Evolutionary conservation across 2,888 invertebrate species (phyloP), one percentile per base, ranked within the genome.

Genomic region (Nemotelus pantherinus): DNA sequence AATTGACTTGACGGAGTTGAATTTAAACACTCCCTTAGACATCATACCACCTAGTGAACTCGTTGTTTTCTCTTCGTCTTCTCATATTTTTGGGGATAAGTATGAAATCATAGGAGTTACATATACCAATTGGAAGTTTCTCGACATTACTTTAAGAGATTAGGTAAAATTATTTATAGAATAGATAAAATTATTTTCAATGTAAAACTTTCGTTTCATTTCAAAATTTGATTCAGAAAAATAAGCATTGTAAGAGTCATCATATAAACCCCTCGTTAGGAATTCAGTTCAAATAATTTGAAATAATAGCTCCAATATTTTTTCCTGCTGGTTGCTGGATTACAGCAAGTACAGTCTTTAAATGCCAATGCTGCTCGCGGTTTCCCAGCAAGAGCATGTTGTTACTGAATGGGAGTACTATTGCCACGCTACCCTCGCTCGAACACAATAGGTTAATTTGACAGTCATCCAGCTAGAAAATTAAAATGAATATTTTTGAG

Each of bases 401-500:
- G 6, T n/a, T 43, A n/a, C 5, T 55, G 70, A 47, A 75, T 50
- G 67, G 9, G 50, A 65, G 53, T 53, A 41, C 64, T 60, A 48
- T 77, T 70, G 45, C 64, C 25, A 25, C 25, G 25, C 25, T 70
- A 75, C 75, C 79, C 77, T 74, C 79, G 64, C 77, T 77, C 77
- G 77, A 76, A 78, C 74, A 80, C 80, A 80, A 80, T 80, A 80
- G 80, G 78, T 80, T 80, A 80, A 80, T 80, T 80, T 78, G 78
- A 76, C 77, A 80, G 74, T 76, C 78, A 80, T 78, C 80, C 80
- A 80, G 78, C 80, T 80, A 80, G 80, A 80, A 80, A 80, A 80
- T 80, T 80, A 80, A 80, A 80, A 80, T 80, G 80, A 80, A 80
- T 80, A 80, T 80, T 80, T 80, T 78, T 76, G 78, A 77, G 72